Percentiles rank a stretch among this genome's conserved stretches.
phyloP scores from a whole-genome alignment of 2,888 invertebrate genomes.

The Plebejus argus region DNA sequence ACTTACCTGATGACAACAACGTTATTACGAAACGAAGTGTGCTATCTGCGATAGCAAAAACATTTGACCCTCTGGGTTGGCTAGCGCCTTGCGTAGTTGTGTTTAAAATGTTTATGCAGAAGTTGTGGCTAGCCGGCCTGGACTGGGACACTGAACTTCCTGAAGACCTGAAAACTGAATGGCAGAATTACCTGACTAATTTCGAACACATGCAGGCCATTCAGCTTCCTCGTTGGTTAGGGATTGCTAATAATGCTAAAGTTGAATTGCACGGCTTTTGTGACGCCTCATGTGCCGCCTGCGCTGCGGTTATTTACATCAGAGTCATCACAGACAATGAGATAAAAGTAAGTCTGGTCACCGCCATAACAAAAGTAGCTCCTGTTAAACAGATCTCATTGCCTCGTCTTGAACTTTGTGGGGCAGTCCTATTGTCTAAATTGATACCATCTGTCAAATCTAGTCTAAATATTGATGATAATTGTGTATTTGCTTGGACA shows the following conservation, averaged over 20 bases:
- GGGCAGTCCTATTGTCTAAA: slow-evolving; percentile 6
- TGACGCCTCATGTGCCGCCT: background rate
- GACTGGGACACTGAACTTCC: background rate
- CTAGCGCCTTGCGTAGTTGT: background rate
- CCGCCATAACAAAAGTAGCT: slow-evolving; percentile 19
- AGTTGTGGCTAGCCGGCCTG: slow-evolving; percentile 19
- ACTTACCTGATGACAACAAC: too few species aligned
- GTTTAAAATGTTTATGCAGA: slow-evolving; percentile 16
- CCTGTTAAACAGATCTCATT: slow-evolving; percentile 9
- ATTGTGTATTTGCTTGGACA: slow-evolving; percentile 2
- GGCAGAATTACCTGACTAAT: too few species aligned
- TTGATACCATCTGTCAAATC: background rate
- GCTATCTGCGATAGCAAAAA: too few species aligned
- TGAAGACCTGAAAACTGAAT: too few species aligned
- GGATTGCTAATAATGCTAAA: too few species aligned
- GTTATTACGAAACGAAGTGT: too few species aligned
- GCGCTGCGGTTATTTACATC: slow-evolving; percentile 4
- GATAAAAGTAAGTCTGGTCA: too few species aligned
- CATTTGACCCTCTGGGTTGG: slow-evolving; percentile 15
- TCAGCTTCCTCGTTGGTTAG: too few species aligned
- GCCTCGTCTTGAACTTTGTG: slow-evolving; percentile 8
- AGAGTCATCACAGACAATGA: background rate
- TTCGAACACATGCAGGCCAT: too few species aligned
- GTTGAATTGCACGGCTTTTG: background rate
- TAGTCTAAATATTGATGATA: background rate